Percentiles rank a stretch among this genome's conserved stretches.
Conservation (phyloP, 2,888 invertebrate genomes). For the Apoderus coryli region DNA sequence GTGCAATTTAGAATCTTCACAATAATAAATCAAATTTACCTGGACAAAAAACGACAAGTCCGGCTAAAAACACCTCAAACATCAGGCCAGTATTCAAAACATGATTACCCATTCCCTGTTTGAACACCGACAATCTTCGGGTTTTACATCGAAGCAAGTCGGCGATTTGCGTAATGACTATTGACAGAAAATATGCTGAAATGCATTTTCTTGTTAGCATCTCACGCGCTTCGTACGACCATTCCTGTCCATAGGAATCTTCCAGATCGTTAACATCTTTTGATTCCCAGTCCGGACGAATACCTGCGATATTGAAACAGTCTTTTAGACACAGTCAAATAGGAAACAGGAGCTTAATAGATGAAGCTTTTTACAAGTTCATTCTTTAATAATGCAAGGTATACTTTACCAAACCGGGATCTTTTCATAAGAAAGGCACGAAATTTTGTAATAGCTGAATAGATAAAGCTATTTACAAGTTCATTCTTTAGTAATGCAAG, state of each 20-base stretch:
- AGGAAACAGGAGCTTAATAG: no score
- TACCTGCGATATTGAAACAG: no score
- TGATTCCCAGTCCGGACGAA: slow-evolving; percentile 60
- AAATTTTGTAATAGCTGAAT: no score
- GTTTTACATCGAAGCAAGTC: slow-evolving; percentile 71
- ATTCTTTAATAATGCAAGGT: no score
- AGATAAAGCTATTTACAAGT: no score
- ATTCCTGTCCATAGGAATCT: slow-evolving; percentile 64
- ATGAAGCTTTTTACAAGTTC: no score
- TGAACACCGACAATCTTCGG: slow-evolving; percentile 52
- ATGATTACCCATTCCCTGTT: slow-evolving; percentile 60
- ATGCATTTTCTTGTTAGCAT: slow-evolving; percentile 57
- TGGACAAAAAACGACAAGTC: slow-evolving; percentile 51
- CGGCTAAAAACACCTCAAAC: slow-evolving; percentile 43
- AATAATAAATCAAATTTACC: no score
- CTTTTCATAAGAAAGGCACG: no score
- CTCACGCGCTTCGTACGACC: slow-evolving; percentile 56
- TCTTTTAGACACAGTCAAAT: no score
- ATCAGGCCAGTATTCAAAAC: slow-evolving; percentile 43
- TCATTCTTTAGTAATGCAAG: no score
- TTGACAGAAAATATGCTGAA: slow-evolving; percentile 64
- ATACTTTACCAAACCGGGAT: no score
- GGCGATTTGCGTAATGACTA: slow-evolving; percentile 64
- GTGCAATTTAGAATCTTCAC: no score
- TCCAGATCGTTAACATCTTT: slow-evolving; percentile 40